Evolutionary conservation across 2,797 vertebrate species (phyloP).

Genomic region (Knipowitschia caucasica): DNA sequence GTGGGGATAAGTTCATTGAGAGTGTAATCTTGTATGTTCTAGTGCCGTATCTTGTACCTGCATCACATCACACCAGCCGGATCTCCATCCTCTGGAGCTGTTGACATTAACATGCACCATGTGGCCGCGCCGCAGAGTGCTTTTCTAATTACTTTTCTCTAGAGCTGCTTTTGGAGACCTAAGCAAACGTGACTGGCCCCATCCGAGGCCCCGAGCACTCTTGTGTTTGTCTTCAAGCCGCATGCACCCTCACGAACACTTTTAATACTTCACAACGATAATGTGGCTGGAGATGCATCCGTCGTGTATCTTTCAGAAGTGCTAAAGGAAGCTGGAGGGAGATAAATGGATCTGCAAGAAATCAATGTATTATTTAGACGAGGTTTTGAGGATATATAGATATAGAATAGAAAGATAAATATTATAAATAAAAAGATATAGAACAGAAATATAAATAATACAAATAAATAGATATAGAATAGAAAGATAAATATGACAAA

Average conservation of each 20-base stretch:
- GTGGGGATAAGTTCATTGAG: too few species aligned
- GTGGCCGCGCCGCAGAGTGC: not conserved
- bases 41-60: constrained; percentile 5
- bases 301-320: too few species aligned
- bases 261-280: not conserved
- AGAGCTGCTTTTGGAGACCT: constrained; percentile 1
- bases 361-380: too few species aligned
- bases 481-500: too few species aligned
- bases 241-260: not conserved
- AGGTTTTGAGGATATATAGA: too few species aligned
- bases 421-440: too few species aligned
- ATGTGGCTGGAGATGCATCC: too few species aligned
- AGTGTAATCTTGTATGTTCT: not conserved
- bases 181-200: not conserved
- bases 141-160: constrained; percentile 6
- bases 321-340: too few species aligned
- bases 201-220: not conserved
- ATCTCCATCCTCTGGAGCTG: not conserved
- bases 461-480: too few species aligned
- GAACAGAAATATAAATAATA: too few species aligned
- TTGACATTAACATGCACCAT: constrained; percentile 7
- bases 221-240: constrained; percentile 2
- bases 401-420: too few species aligned
- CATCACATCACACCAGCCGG: not conserved
- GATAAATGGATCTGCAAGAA: too few species aligned